phyloP scores from a whole-genome alignment of 1,140 invertebrate species.

The Heliconius himera region DNA sequence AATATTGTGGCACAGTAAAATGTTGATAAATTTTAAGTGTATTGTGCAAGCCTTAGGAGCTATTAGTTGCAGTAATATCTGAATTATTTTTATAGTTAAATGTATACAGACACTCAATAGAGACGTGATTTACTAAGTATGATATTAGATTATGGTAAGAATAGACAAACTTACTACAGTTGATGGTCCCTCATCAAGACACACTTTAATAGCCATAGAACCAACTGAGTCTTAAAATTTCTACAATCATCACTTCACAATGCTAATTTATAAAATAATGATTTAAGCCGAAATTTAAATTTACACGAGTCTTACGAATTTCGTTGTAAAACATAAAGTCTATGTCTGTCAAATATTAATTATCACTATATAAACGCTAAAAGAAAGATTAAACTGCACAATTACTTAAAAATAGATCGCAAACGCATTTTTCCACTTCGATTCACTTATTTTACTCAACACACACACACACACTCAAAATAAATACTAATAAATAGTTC shows the following conservation, averaged over 20 bases:
- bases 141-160: conserved; percentile 24
- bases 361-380: conserved; percentile 6
- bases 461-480: conserved; percentile 25
- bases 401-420: not conserved
- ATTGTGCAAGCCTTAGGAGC: conserved; percentile 70
- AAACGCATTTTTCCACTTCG: not conserved
- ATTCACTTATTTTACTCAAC: conserved; percentile 16
- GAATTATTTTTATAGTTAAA: conserved; percentile 30
- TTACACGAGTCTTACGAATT: conserved; percentile 46
- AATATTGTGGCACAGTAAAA: conserved; percentile 67
- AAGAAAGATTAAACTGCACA: not conserved
- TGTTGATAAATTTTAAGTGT: conserved; percentile 47
- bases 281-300: conserved; percentile 23
- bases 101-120: conserved; percentile 56
- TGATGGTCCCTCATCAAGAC: conserved; percentile 76
- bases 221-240: conserved; percentile 25
- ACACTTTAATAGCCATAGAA: conserved; percentile 55
- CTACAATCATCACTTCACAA: not conserved
- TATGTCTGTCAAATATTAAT: not conserved
- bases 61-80: conserved; percentile 55
- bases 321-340: conserved; percentile 51
- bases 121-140: conserved; percentile 37
- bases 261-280: not conserved
- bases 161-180: conserved; percentile 52
- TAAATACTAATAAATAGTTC: conserved; percentile 19